These are phyloP conservation scores for Eueremaeus valkanovi DNA, from an alignment of 2,888 invertebrate species.

Conservation along the genomic window DNA sequence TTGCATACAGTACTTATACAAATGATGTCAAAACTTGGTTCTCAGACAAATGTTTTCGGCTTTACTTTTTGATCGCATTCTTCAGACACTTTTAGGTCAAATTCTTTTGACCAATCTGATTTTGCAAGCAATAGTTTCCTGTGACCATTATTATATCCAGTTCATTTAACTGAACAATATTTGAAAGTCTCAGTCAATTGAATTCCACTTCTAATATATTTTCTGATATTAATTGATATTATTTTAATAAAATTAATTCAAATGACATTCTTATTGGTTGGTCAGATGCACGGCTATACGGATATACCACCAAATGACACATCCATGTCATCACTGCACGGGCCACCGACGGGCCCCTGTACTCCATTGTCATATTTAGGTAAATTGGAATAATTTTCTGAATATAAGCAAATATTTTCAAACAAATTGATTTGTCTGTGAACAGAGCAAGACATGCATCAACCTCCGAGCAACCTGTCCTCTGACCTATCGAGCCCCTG, in stretches of 20 bases:
- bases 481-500: slow-evolving; percentile 47
- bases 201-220: neutral
- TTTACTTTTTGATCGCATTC: too few species aligned
- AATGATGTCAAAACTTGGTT: too few species aligned
- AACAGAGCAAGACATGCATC: slow-evolving; percentile 44
- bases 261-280: too few species aligned
- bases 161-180: neutral
- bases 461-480: slow-evolving; percentile 46
- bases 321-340: slow-evolving; percentile 50
- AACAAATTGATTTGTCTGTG: neutral
- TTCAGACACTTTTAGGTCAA: too few species aligned
- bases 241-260: neutral
- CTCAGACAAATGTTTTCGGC: too few species aligned
- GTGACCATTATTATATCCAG: too few species aligned
- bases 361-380: slow-evolving; percentile 43
- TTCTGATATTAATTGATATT: neutral
- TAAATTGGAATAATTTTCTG: neutral
- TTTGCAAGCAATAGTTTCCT: too few species aligned
- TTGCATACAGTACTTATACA: too few species aligned
- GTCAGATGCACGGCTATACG: slow-evolving; percentile 86
- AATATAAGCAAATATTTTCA: neutral
- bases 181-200: neutral
- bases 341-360: slow-evolving; percentile 55
- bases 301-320: slow-evolving; percentile 52
- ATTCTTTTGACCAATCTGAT: too few species aligned